Base-by-base conservation (phyloP, 2,113 vertebrate species). In the Toxotes chatareus region DNA sequence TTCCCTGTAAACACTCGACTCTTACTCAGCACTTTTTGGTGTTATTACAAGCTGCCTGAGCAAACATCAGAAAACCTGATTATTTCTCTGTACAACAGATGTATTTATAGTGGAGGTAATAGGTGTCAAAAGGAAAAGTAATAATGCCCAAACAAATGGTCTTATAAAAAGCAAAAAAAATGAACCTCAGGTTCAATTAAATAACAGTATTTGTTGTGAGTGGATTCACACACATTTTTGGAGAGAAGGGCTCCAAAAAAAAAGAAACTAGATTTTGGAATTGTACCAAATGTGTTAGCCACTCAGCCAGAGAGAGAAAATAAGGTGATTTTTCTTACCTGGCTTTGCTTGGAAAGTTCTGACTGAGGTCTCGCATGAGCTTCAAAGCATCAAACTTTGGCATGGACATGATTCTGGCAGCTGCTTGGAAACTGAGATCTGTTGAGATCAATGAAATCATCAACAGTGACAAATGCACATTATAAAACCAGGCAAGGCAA, bases 371-470 rank as follows among this genome's bases (percentile, higher is more conserved):
- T 90, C 94, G 95, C 96, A 99, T 95, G 80, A 98, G 83, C 86
- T 98, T 99, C 87, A 99, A 94, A 76, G 96, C 93, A 86, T 97
- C 97, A 92, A 97, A 97, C 92, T 94, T 95, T 85, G 97, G 96
- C 16, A 93, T 76, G n/a, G 97, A 96, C 89, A 95, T 84, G 93
- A 99, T 96, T 86, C 87, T 96, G 90, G 96, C 92, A 83, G 97
- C 97, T 84, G 98, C 97, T 93, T 99, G 97, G 91, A 98, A 97
- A 94, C 98, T 99, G 53, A 99, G 92, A 95, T 99, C 98, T 99
- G 61, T 19, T 79, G 27, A 55, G 40, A 89, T 73, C 4, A 62
- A 79, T 63, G 11, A 78, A 78, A 79, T 56, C 21, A 84, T 57
- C 53, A 61, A 16, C 34, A 59, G 46, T 81, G 64, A 56, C 9